phyloP scores from a whole-genome alignment of 35 echinoderm and acorn worm genomes.

The Nesometra sesokonis region DNA sequence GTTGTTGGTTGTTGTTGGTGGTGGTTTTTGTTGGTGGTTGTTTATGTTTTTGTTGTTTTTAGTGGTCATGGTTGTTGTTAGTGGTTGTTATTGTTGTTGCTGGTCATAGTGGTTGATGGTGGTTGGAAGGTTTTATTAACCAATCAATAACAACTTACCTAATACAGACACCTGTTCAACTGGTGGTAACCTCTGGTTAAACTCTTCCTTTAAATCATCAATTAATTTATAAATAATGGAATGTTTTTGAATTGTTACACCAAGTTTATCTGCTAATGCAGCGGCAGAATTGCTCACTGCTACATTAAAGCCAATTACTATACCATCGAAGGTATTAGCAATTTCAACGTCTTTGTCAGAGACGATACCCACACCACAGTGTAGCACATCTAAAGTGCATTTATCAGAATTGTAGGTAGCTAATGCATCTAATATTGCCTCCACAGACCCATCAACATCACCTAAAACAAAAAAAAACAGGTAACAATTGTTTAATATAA shows the following conservation, averaged over 20 bases:
- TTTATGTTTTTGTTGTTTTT: too few species aligned
- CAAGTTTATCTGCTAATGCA: constrained; percentile 47
- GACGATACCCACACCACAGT: constrained; percentile 75
- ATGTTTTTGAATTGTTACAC: constrained; percentile 61
- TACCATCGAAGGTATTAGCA: constrained; percentile 70
- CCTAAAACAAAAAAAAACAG: constrained; percentile 33
- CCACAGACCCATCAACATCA: constrained; percentile 97
- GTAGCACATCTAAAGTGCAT: constrained; percentile 72
- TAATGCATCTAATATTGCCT: constrained; percentile 79
- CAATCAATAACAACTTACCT: constrained; percentile 25
- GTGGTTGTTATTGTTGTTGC: too few species aligned
- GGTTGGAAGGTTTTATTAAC: too few species aligned
- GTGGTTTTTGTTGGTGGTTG: too few species aligned
- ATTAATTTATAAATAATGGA: constrained; percentile 77
- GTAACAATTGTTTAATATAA: neutral
- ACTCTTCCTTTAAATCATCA: constrained; percentile 83
- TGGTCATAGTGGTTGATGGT: too few species aligned
- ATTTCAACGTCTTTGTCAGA: constrained; percentile 92
- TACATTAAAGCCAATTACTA: constrained; percentile 86
- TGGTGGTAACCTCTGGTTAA: constrained; percentile 41
- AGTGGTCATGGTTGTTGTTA: too few species aligned
- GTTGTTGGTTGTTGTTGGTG: too few species aligned
- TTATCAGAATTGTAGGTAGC: constrained; percentile 65
- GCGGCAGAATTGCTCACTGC: constrained; percentile 25
- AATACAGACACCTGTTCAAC: constrained; percentile 29